Conservation (phyloP, 2,888 invertebrate species). For the Ceraclea dissimilis region DNA sequence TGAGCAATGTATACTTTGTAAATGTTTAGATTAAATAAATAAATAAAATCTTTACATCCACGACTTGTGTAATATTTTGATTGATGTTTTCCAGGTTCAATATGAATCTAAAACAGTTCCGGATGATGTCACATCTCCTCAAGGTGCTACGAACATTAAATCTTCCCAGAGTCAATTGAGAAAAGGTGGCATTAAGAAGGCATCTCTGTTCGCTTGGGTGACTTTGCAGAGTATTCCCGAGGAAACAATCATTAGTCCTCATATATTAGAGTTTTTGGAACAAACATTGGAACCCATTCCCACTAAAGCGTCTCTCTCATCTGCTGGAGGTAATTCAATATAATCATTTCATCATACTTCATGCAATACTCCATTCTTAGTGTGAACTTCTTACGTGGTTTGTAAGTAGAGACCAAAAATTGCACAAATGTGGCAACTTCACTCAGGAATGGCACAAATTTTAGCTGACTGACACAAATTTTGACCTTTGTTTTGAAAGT, state of each 20-base stretch:
- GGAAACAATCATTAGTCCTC: conserved; percentile 95
- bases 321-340: conserved; percentile 31
- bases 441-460: too few species aligned
- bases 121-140: conserved; percentile 51
- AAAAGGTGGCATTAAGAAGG: conserved; percentile 71
- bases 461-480: too few species aligned
- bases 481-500: too few species aligned
- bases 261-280: conserved; percentile 93
- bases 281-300: conserved; percentile 96
- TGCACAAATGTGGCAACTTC: too few species aligned
- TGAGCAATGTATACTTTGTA: too few species aligned
- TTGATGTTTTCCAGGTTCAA: conserved; percentile 49
- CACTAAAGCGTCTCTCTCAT: conserved; percentile 47
- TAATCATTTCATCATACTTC: background rate
- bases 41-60: too few species aligned
- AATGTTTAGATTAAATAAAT: too few species aligned
- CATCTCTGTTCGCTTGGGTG: conserved; percentile 89
- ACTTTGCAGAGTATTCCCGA: conserved; percentile 95
- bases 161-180: conserved; percentile 31
- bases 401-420: too few species aligned
- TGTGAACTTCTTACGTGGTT: too few species aligned
- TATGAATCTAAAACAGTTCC: conserved; percentile 71
- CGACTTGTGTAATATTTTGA: too few species aligned
- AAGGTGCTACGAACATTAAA: conserved; percentile 27
- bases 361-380: too few species aligned